Evolutionary conservation across 2,113 vertebrate genomes (phyloP).

Genomic region (Acinonyx jubatus): DNA sequence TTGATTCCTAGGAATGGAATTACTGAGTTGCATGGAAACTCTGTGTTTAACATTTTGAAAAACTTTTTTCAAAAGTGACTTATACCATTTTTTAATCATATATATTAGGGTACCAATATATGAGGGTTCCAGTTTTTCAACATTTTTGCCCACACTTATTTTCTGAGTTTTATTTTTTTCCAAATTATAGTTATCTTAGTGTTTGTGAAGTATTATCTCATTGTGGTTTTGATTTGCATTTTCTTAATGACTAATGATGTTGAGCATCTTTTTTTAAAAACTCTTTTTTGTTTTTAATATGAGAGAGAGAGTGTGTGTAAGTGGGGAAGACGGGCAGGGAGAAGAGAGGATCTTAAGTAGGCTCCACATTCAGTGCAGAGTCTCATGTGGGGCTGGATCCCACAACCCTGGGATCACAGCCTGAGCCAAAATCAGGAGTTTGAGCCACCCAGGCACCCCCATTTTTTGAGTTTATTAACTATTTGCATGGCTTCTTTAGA

Average conservation of each 20-base stretch:
- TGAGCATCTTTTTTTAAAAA: not conserved
- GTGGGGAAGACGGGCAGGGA: too few species aligned
- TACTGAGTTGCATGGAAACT: not conserved
- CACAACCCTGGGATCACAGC: too few species aligned
- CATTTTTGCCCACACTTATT: not conserved
- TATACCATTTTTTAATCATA: not conserved
- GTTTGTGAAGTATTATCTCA: not conserved
- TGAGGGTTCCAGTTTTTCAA: not conserved
- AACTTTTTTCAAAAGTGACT: not conserved
- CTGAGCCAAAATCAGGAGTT: too few species aligned
- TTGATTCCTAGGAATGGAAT: not conserved
- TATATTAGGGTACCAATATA: not conserved
- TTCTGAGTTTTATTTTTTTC: not conserved
- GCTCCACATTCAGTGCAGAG: too few species aligned
- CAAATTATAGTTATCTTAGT: not conserved
- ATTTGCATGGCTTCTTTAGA: not conserved
- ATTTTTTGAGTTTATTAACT: constrained; percentile 11
- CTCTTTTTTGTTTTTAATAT: too few species aligned
- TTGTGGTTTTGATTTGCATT: not conserved
- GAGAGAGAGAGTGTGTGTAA: too few species aligned
- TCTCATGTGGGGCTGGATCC: too few species aligned
- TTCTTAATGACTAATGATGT: not conserved
- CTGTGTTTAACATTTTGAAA: not conserved
- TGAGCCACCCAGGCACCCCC: too few species aligned
- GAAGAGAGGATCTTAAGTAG: too few species aligned